Conservation (phyloP, 1,140 invertebrate species). For the Conus ventricosus region DNA sequence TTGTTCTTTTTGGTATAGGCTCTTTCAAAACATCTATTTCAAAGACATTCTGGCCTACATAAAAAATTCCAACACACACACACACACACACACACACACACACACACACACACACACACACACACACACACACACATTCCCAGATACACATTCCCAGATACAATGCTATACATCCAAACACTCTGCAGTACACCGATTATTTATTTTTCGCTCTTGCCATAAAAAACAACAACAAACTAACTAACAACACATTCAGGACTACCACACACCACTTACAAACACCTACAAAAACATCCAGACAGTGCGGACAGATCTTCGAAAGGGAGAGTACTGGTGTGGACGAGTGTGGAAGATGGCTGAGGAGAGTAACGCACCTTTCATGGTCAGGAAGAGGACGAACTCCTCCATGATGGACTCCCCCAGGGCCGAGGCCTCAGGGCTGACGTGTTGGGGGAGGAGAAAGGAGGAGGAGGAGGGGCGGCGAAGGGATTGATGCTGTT, state of each 20-base stretch:
- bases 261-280: background rate
- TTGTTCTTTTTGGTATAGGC: no score
- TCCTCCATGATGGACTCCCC: conserved; percentile 34
- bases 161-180: no score
- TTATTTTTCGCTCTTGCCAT: no score
- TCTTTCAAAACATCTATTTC: no score
- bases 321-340: background rate
- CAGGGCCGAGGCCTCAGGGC: conserved; percentile 21
- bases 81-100: no score
- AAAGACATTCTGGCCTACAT: no score
- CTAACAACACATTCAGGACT: no score
- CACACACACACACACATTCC: no score
- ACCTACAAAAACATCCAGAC: background rate
- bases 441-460: background rate
- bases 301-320: background rate
- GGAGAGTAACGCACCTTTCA: conserved; percentile 1
- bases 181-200: no score
- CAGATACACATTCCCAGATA: no score
- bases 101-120: no score
- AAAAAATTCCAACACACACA: no score
- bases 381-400: conserved; percentile 22
- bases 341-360: background rate
- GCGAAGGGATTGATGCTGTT: conserved; percentile 3
- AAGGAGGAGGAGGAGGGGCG: background rate
- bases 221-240: background rate